Conservation (phyloP, 2,888 invertebrate genomes). For the Erebia ligea region DNA sequence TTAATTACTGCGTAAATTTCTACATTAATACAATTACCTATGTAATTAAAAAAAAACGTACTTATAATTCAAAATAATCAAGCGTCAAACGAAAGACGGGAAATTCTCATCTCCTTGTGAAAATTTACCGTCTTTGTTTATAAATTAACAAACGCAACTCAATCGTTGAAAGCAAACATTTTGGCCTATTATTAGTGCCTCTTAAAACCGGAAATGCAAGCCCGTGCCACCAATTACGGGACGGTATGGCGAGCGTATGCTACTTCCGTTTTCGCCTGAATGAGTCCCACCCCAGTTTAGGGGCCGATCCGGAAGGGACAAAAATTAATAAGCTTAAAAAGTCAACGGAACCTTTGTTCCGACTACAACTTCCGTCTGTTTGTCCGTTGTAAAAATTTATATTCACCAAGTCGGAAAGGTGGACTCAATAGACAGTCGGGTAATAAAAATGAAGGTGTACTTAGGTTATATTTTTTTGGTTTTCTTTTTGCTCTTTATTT, state of each 20-base stretch:
- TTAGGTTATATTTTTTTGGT: constrained; percentile 18
- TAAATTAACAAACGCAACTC: constrained; percentile 9
- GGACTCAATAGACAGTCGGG: constrained; percentile 23
- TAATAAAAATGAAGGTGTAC: constrained; percentile 29
- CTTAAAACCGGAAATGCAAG: constrained; percentile 69
- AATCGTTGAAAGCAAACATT: constrained; percentile 33
- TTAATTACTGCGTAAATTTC: too few species aligned
- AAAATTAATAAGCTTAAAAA: constrained; percentile 73
- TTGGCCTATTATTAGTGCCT: constrained; percentile 48
- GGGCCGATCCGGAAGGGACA: constrained; percentile 78
- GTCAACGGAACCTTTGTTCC: constrained; percentile 70
- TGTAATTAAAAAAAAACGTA: too few species aligned
- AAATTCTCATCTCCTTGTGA: neutral
- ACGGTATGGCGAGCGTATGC: constrained; percentile 73
- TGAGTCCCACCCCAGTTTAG: constrained; percentile 67
- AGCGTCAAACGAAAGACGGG: neutral
- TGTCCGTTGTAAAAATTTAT: constrained; percentile 43
- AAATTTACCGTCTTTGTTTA: constrained; percentile 18
- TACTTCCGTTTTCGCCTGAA: constrained; percentile 78
- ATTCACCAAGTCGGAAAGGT: constrained; percentile 29
- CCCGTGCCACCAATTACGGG: constrained; percentile 77
- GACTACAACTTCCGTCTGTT: constrained; percentile 62
- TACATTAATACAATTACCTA: too few species aligned
- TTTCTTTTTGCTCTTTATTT: constrained; percentile 2
- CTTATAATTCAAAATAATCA: too few species aligned